Evolutionary conservation across 2,113 vertebrate species (phyloP).

Genomic region (Gavia stellata): DNA sequence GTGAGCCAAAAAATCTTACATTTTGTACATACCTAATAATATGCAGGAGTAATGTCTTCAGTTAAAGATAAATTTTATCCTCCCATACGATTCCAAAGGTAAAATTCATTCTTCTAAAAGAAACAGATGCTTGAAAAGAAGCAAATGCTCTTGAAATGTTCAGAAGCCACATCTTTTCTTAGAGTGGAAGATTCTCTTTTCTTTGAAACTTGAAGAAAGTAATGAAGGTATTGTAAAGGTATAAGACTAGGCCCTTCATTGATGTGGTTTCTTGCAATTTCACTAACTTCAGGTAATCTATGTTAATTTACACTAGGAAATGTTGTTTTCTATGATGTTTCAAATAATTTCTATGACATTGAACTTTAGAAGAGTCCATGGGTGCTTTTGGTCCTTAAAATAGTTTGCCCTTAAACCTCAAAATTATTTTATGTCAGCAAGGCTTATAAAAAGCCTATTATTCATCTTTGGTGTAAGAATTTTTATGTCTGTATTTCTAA

Average conservation of each 20-base stretch:
- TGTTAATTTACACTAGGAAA: background rate
- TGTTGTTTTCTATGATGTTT: background rate
- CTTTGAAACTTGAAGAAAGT: background rate
- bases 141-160: background rate
- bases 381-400: background rate
- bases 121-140: background rate
- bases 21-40: background rate
- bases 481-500: background rate
- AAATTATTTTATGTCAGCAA: background rate
- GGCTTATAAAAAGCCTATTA: background rate
- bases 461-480: background rate
- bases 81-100: background rate
- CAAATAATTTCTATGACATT: background rate
- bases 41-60: background rate
- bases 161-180: background rate
- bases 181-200: background rate
- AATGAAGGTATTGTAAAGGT: background rate
- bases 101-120: background rate
- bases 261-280: background rate
- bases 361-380: background rate
- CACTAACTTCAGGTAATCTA: background rate
- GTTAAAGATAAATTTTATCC: background rate
- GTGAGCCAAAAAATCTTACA: background rate
- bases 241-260: background rate
- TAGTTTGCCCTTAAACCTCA: background rate